A percentile compares a stretch with the other conserved stretches of the same genome.
Conservation (phyloP, 1,140 invertebrate genomes). For the Drosophila subobscura region DNA sequence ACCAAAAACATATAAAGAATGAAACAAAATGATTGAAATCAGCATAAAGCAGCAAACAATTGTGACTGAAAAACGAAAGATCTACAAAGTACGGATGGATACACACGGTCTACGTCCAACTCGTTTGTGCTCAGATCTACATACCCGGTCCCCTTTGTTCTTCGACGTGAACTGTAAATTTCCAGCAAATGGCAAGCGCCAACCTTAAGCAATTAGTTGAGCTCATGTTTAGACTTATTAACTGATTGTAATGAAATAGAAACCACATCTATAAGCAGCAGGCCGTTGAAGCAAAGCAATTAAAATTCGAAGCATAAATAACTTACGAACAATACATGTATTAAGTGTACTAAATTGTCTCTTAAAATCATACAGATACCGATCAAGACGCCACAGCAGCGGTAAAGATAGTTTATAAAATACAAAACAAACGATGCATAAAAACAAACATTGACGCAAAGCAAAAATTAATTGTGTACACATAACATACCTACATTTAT, state of each 20-base stretch:
- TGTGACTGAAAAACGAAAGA: slow-evolving; percentile 56
- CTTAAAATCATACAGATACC: slow-evolving; percentile 30
- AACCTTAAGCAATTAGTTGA: slow-evolving; percentile 40
- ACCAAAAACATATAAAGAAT: slow-evolving; percentile 66
- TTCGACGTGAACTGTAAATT: slow-evolving; percentile 51
- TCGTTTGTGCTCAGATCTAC: slow-evolving; percentile 60
- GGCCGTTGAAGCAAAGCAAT: slow-evolving; percentile 34
- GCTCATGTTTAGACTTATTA: slow-evolving; percentile 38
- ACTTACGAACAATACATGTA: slow-evolving; percentile 64
- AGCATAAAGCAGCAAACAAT: slow-evolving; percentile 45
- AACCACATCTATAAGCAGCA: slow-evolving; percentile 14
- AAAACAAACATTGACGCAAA: slow-evolving; percentile 37
- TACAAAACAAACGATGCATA: slow-evolving; percentile 51
- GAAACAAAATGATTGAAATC: slow-evolving; percentile 66
- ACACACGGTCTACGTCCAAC: slow-evolving; percentile 37
- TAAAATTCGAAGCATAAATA: slow-evolving; percentile 53
- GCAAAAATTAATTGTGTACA: slow-evolving; percentile 64
- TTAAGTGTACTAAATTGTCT: slow-evolving; percentile 71
- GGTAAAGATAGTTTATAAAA: slow-evolving; percentile 50
- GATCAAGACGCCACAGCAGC: slow-evolving; percentile 23
- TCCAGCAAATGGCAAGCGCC: slow-evolving; percentile 26
- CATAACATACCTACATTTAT: slow-evolving; percentile 68
- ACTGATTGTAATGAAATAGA: slow-evolving; percentile 33
- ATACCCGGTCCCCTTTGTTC: slow-evolving; percentile 41
- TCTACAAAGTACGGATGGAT: slow-evolving; percentile 24